Evolutionary conservation across 2,888 invertebrate genomes (phyloP).

Genomic region (Oscheius onirici): DNA sequence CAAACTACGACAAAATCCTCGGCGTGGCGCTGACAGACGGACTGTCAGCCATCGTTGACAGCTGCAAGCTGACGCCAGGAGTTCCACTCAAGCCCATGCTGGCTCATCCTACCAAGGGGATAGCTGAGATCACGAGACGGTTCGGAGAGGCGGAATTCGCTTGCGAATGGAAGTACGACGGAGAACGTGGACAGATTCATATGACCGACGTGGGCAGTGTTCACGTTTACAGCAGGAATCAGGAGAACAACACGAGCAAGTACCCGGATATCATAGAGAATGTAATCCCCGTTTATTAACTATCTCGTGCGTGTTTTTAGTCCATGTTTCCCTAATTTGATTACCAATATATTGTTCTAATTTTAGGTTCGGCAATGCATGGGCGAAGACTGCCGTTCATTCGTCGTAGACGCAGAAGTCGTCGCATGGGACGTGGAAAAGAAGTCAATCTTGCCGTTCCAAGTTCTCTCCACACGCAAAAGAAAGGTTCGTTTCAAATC

Average conservation of each 20-base stretch:
- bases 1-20: conserved; percentile 88
- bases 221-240: conserved; percentile 91
- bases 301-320: conserved; percentile 23
- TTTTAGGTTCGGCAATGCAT: conserved; percentile 53
- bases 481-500: conserved; percentile 80
- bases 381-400: conserved; percentile 76
- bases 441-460: conserved; percentile 92
- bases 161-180: conserved; percentile 99
- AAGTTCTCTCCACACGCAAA: conserved; percentile 91
- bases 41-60: conserved; percentile 80
- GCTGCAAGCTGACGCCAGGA: conserved; percentile 85
- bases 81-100: conserved; percentile 97
- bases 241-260: conserved; percentile 90
- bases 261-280: conserved; percentile 88
- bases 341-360: neutral
- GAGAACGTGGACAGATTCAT: conserved; percentile 95
- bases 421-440: conserved; percentile 92
- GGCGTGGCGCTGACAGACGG: conserved; percentile 84
- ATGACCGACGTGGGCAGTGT: conserved; percentile 79
- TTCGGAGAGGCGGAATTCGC: conserved; percentile 87
- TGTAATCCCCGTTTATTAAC: conserved; percentile 14
- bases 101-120: conserved; percentile 95
- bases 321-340: neutral
- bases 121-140: conserved; percentile 75
- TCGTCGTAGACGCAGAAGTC: conserved; percentile 93